Evolutionary conservation across 2,888 invertebrate species (phyloP).

Genomic region (Chrysodeixis includens): DNA sequence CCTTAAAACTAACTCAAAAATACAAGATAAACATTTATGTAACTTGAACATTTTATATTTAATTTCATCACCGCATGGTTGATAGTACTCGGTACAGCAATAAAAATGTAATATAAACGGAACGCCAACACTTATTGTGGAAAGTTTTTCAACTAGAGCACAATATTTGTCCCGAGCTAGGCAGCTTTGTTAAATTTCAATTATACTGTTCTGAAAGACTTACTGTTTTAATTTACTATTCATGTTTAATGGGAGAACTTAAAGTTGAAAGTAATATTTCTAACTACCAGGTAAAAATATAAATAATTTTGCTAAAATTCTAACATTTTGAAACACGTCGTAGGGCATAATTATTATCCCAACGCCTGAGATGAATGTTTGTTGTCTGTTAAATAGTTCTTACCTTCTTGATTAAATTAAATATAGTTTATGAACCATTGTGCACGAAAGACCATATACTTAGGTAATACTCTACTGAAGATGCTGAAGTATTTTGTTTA

Average conservation of each 20-base stretch:
- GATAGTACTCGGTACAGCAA: conserved; percentile 20
- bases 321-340: no score
- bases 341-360: no score
- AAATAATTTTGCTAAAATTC: no score
- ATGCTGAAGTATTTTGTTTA: no score
- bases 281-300: no score
- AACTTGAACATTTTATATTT: conserved; percentile 12
- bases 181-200: conserved; percentile 20
- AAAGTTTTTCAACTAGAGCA: conserved; percentile 21
- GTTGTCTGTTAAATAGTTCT: no score
- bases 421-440: no score
- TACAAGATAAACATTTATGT: not conserved
- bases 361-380: no score
- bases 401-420: no score
- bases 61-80: conserved; percentile 22
- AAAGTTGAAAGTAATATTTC: no score
- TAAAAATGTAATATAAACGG: conserved; percentile 35
- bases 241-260: not conserved
- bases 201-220: conserved; percentile 17
- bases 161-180: conserved; percentile 34
- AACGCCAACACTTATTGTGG: conserved; percentile 30
- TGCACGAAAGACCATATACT: no score
- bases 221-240: not conserved
- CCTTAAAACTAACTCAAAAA: not conserved
- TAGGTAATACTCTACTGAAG: no score